Conservation (phyloP, 2,888 invertebrate species). For the Lamproptera curius region DNA sequence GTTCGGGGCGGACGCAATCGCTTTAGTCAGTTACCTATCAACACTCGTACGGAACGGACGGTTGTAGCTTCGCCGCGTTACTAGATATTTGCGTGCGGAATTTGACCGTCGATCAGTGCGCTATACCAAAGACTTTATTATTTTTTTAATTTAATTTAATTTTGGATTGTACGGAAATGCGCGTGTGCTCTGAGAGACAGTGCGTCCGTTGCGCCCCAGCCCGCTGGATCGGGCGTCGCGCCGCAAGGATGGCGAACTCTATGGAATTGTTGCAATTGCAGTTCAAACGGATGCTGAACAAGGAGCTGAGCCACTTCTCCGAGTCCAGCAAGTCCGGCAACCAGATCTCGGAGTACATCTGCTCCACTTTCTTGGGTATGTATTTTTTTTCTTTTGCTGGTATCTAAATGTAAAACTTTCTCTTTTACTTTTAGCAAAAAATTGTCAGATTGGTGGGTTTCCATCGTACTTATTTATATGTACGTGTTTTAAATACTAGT, state of each 20-base stretch:
- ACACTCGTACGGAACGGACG: conserved; percentile 56
- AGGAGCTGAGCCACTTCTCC: conserved; percentile 99
- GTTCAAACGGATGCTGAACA: conserved; percentile 99
- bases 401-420: too few species aligned
- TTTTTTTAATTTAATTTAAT: conserved; percentile 22
- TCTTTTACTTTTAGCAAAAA: too few species aligned
- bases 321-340: conserved; percentile 99
- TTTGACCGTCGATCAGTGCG: conserved; percentile 22
- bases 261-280: conserved; percentile 78
- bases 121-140: conserved; percentile 1
- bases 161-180: conserved; percentile 54
- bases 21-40: conserved; percentile 59
- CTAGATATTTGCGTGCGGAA: conserved; percentile 20
- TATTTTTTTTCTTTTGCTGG: too few species aligned
- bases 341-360: conserved; percentile 99
- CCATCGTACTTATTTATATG: too few species aligned
- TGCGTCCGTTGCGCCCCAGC: conserved; percentile 54
- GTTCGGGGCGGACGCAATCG: conserved; percentile 21
- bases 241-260: conserved; percentile 62
- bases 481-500: too few species aligned
- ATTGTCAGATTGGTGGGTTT: too few species aligned
- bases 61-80: conserved; percentile 29
- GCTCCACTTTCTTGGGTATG: conserved; percentile 99
- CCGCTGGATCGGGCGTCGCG: conserved; percentile 59
- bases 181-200: conserved; percentile 67